These are phyloP conservation scores for Atractosteus spatula DNA, from an alignment of 2,113 vertebrate genomes.

Conservation along the genomic window DNA sequence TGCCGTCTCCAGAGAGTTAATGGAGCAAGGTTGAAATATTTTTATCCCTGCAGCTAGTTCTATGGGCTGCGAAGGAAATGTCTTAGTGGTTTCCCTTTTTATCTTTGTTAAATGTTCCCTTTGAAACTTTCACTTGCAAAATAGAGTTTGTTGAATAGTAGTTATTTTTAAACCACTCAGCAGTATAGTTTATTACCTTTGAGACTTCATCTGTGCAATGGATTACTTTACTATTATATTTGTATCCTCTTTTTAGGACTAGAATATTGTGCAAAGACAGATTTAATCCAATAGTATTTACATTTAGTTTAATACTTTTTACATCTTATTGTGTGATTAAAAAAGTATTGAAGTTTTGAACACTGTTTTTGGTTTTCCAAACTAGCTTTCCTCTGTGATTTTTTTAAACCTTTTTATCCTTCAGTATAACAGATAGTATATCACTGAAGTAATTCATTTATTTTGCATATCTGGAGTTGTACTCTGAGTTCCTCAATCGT, in stretches of 20 bases:
- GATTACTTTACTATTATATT: constrained; percentile 38
- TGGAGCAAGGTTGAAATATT: constrained; percentile 32
- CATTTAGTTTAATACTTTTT: constrained; percentile 19
- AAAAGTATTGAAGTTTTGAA: constrained; percentile 8
- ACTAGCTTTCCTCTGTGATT: no score
- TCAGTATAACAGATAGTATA: no score
- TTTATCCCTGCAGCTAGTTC: constrained; percentile 22
- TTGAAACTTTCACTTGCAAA: constrained; percentile 17
- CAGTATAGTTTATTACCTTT: constrained; percentile 25
- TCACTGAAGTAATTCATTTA: no score
- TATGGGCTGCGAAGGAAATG: constrained; percentile 1
- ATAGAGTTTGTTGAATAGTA: constrained; percentile 18
- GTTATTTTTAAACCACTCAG: constrained; percentile 13
- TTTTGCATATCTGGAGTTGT: no score
- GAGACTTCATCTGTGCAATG: constrained; percentile 28
- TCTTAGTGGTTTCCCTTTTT: constrained; percentile 5
- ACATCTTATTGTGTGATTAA: constrained; percentile 26
- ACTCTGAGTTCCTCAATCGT: background rate
- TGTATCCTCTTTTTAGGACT: constrained; percentile 29
- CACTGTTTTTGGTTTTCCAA: constrained; percentile 18
- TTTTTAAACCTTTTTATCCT: no score
- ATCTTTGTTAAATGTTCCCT: constrained; percentile 20
- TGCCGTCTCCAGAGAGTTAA: constrained; percentile 20
- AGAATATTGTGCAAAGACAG: constrained; percentile 18
- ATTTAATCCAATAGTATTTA: constrained; percentile 29